phyloP scores from a whole-genome alignment of 1,140 invertebrate species.

The Papilio xuthus region DNA sequence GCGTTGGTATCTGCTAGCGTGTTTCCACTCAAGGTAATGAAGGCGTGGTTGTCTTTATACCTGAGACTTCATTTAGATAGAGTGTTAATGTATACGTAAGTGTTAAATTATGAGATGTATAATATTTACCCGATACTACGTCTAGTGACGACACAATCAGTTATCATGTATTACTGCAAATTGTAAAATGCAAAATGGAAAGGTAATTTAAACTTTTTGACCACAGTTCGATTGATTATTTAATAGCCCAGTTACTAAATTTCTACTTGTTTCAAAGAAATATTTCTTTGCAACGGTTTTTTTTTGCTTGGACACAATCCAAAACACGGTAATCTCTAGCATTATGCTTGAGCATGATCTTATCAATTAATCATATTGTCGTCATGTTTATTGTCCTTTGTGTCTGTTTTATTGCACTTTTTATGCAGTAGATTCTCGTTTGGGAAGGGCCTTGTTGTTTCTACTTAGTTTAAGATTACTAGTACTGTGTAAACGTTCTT shows the following conservation, averaged over 20 bases:
- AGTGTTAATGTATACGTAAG: neutral
- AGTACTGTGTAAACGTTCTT: no score
- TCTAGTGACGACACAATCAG: neutral
- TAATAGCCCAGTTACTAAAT: neutral
- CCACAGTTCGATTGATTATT: neutral
- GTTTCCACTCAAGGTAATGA: neutral
- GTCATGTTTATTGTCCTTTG: slow-evolving; percentile 17
- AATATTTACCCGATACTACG: neutral
- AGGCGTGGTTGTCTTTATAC: neutral
- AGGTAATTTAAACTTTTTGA: neutral
- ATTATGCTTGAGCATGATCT: neutral
- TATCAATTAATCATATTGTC: slow-evolving; percentile 17
- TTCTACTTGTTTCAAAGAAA: neutral
- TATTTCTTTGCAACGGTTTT: neutral
- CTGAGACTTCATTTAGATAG: neutral
- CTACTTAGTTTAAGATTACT: neutral
- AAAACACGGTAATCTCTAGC: neutral
- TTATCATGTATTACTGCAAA: neutral
- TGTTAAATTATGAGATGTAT: neutral
- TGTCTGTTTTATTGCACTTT: neutral
- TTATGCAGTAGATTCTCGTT: neutral
- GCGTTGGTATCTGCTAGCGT: no score
- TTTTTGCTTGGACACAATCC: neutral
- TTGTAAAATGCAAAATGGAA: neutral
- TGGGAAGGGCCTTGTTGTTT: neutral